Percentiles rank a stretch among this genome's conserved stretches.
These are phyloP conservation scores for Sylvia atricapilla DNA, from an alignment of 2,113 vertebrate species.

Conservation along the genomic window DNA sequence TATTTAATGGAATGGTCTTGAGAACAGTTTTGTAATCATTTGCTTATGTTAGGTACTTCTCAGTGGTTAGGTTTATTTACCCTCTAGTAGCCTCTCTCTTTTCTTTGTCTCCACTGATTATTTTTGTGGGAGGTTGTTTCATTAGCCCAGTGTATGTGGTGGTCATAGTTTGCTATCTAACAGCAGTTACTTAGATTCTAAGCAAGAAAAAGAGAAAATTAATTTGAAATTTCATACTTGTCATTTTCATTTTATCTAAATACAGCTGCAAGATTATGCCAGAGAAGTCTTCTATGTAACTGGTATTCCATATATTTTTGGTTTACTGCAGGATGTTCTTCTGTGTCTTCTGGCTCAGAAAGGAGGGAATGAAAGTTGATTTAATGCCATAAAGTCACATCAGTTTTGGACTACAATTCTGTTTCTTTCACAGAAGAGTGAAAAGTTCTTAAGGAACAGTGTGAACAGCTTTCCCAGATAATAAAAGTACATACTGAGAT, in stretches of 20 bases:
- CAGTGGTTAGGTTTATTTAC: neutral
- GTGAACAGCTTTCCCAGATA: constrained; percentile 3
- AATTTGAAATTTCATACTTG: neutral
- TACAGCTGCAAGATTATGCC: neutral
- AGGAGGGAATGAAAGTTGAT: neutral
- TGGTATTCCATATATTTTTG: neutral
- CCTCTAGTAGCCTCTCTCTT: neutral
- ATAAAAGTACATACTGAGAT: neutral
- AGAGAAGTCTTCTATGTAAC: neutral
- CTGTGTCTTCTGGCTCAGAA: neutral
- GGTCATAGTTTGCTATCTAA: neutral
- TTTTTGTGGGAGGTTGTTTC: neutral
- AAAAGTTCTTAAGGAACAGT: neutral
- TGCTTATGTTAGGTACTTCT: neutral
- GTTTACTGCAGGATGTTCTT: neutral
- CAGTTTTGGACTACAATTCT: neutral
- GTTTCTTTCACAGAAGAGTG: neutral
- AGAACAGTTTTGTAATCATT: neutral
- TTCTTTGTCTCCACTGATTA: neutral
- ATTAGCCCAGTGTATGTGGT: neutral
- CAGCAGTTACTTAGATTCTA: neutral
- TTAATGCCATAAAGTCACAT: neutral
- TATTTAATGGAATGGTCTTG: neutral
- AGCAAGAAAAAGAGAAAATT: neutral
- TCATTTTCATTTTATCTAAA: neutral